Evolutionary conservation across 2,888 invertebrate genomes (phyloP).

Genomic region (Tenodera sinensis): DNA sequence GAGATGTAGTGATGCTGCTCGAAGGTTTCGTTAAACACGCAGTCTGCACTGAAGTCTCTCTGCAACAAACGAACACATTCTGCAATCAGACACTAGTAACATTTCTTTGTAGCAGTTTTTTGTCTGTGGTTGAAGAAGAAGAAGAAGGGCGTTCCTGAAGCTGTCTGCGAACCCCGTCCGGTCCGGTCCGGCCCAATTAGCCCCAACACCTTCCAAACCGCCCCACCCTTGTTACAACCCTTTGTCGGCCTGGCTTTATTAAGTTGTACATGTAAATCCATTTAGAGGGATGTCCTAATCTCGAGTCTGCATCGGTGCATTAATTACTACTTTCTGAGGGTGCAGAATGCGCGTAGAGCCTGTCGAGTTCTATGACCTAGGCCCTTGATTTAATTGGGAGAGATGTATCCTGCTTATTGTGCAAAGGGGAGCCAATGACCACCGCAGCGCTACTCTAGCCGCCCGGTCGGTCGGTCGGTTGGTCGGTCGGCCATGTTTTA

Average conservation of each 20-base stretch:
- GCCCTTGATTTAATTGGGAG: not conserved
- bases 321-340: too few relatives aligned
- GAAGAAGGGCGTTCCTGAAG: not conserved
- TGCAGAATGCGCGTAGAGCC: too few relatives aligned
- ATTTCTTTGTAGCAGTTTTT: not conserved
- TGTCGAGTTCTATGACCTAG: not conserved
- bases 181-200: too few relatives aligned
- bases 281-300: too few relatives aligned
- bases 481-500: not conserved
- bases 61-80: conserved; percentile 57
- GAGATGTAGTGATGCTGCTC: conserved; percentile 83
- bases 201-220: too few relatives aligned
- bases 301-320: too few relatives aligned
- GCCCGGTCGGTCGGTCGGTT: too few relatives aligned
- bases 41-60: conserved; percentile 76
- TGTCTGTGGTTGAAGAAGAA: too few relatives aligned
- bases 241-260: too few relatives aligned
- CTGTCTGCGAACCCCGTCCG: too few relatives aligned
- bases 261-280: too few relatives aligned
- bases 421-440: not conserved
- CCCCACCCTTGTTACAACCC: too few relatives aligned
- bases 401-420: not conserved
- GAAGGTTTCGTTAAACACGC: conserved; percentile 83
- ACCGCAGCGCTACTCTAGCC: not conserved
- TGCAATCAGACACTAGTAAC: conserved; percentile 31